Conservation (phyloP, 2,113 vertebrate species). For the Electrona antarctica region DNA sequence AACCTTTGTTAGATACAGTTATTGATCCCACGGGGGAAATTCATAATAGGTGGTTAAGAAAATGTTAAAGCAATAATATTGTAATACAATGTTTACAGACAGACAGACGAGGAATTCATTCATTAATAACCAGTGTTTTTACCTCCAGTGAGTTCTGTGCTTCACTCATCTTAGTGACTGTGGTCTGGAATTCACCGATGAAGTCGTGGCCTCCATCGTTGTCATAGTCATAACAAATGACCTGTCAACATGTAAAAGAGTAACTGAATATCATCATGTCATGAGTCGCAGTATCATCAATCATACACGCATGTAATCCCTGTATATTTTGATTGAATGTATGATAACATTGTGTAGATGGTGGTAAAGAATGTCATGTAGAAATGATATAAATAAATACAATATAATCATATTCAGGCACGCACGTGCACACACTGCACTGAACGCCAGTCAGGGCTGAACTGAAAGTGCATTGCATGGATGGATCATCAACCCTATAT, state of each 20-base stretch:
- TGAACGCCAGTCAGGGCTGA: too few species aligned
- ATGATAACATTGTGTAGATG: neutral
- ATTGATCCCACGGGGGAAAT: too few species aligned
- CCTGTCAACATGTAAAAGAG: constrained; percentile 69
- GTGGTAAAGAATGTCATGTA: neutral
- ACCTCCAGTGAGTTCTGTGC: constrained; percentile 88
- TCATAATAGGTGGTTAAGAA: too few species aligned
- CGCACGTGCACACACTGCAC: too few species aligned
- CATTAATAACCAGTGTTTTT: constrained; percentile 17
- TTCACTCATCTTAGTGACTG: constrained; percentile 87
- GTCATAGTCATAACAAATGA: constrained; percentile 94
- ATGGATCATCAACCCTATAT: too few species aligned
- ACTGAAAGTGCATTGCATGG: too few species aligned
- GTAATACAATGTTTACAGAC: neutral
- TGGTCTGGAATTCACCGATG: constrained; percentile 94
- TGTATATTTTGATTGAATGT: neutral
- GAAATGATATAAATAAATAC: neutral
- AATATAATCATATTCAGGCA: too few species aligned
- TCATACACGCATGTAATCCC: neutral
- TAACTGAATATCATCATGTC: constrained; percentile 2
- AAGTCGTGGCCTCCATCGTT: constrained; percentile 97
- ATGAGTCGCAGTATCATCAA: neutral
- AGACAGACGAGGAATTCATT: neutral
- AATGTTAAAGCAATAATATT: too few species aligned
- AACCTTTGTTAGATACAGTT: too few species aligned